Percentiles rank a stretch among this genome's conserved stretches.
phyloP scores from a whole-genome alignment of 2,113 vertebrate species.

The Albula goreensis region DNA sequence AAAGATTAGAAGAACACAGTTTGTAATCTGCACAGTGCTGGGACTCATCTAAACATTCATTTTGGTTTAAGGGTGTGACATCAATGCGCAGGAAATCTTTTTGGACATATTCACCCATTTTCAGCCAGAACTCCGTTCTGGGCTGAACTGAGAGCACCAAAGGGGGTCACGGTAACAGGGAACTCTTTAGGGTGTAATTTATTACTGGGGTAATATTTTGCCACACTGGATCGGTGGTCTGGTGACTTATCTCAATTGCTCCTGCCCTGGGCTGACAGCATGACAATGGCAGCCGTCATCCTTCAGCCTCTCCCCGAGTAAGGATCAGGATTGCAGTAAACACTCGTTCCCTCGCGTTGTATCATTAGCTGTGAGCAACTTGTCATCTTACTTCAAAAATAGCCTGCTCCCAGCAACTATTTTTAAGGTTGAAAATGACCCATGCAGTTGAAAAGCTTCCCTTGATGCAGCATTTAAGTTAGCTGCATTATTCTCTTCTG shows the following conservation, averaged over 20 bases:
- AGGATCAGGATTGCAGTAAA: conserved; percentile 66
- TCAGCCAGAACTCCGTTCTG: neutral
- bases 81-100: neutral
- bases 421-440: conserved; percentile 9
- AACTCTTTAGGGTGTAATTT: conserved; percentile 33
- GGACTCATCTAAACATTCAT: no score
- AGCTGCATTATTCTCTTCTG: neutral
- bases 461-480: neutral
- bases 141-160: neutral
- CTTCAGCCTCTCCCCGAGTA: conserved; percentile 62
- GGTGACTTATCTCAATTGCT: conserved; percentile 62
- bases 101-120: neutral
- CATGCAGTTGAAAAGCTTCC: neutral
- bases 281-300: conserved; percentile 64
- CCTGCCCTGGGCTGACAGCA: conserved; percentile 59
- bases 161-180: neutral
- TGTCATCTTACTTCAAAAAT: conserved; percentile 55
- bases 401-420: conserved; percentile 44
- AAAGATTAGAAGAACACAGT: neutral
- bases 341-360: conserved; percentile 54
- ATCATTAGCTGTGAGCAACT: conserved; percentile 66
- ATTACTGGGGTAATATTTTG: conserved; percentile 41
- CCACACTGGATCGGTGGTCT: conserved; percentile 47
- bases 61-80: no score
- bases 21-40: neutral